Conservation (phyloP, 2,797 vertebrate genomes). For the Parauchenoglanis punctatus region DNA sequence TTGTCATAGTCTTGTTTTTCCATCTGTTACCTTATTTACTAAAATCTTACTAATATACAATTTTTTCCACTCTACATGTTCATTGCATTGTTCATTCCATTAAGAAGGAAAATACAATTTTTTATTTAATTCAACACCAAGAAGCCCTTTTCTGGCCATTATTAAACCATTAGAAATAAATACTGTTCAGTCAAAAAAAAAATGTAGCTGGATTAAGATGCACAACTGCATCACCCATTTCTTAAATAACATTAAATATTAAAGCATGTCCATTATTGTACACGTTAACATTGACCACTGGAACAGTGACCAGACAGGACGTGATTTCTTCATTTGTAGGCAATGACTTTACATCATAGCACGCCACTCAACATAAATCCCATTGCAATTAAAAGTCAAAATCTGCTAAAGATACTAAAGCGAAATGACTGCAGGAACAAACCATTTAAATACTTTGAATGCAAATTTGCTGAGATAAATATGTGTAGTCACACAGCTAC, state of each 20-base stretch:
- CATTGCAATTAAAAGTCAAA: neutral
- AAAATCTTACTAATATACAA: conserved; percentile 39
- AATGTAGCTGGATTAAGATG: conserved; percentile 7
- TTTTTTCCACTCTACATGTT: neutral
- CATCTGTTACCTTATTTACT: neutral
- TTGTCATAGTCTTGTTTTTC: neutral
- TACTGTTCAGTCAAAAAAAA: conserved; percentile 26
- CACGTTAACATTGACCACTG: conserved; percentile 5
- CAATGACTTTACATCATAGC: neutral
- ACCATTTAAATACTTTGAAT: conserved; percentile 28
- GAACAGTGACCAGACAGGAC: neutral
- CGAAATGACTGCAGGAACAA: conserved; percentile 33
- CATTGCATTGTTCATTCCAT: conserved; percentile 31
- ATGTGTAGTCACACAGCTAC: conserved; percentile 52
- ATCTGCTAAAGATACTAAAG: conserved; percentile 36
- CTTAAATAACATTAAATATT: conserved; percentile 28
- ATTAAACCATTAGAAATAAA: conserved; percentile 5
- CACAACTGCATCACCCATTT: neutral
- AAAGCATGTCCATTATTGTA: conserved; percentile 19
- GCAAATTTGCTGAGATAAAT: conserved; percentile 45
- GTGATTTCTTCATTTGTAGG: conserved; percentile 9
- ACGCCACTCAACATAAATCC: neutral
- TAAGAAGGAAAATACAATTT: neutral
- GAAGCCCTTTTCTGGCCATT: neutral
- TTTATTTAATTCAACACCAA: neutral